Evolutionary conservation across 2,888 invertebrate genomes (phyloP), one percentile per base, ranked within the genome.

Genomic region (Meteorus cinctellus): DNA sequence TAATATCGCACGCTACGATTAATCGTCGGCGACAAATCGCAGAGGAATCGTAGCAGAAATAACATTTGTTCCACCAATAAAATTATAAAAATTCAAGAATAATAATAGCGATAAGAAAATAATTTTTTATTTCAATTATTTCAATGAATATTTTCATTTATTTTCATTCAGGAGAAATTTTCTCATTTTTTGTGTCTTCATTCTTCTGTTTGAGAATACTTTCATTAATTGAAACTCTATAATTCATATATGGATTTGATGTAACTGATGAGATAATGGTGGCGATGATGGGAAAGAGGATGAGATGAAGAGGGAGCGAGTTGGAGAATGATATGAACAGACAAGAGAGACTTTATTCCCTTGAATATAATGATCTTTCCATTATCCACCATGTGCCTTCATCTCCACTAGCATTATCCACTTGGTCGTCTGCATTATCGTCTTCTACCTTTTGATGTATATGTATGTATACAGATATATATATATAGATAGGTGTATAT

Each of bases 291-390:
- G 48, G 48, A 60, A 48, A 27, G 45, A 63, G 48, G 12, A n/a
- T 31, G 70, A 70, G 48, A n/a, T 31, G 34, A 65, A 65, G 48
- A 27, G 65, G 55, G 41, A 65, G 60, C 65, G 59, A 65, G 41
- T 62, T 62, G 72, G 66, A 60, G 75, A 62, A 55, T 63, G 55
- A 55, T 55, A 55, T 70, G 69, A 75, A 69, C 70, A 83, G 82
- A 77, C 82, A 81, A 80, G 82, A 86, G 83, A 85, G 85, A 87
- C 87, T 86, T 86, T 86, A 86, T 87, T 86, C 87, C 85, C 86
- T 84, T 78, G 85, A 84, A 87, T 87, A 87, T 87, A 87, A 87
- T 87, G 87, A 87, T 87, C 87, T 86, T 86, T 84, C 86, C 86
- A 86, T 87, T 87, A 87, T 87, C 84, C 84, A 82, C 78, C 83